Base-by-base conservation (phyloP, 2,888 invertebrate genomes). In the Balanococcus diminutus region DNA sequence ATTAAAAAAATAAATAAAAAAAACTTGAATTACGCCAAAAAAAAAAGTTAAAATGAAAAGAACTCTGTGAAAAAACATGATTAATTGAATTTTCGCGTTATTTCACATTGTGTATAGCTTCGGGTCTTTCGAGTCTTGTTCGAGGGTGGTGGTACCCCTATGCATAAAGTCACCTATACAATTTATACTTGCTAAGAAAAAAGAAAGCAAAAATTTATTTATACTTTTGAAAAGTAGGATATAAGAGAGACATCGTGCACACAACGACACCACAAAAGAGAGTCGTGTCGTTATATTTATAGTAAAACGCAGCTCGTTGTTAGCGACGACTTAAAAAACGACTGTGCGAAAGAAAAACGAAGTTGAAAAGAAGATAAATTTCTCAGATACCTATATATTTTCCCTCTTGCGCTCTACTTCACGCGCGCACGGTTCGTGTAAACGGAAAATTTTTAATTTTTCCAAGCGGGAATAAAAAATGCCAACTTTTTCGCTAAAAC, bases 381-480 rank as follows among this genome's bases (percentile, higher is more conserved):
- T 28, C 2, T 14, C 14, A 67, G 67, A 67, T 46, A 46, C 14
- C 5, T 56, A n/a, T n/a, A 56, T 56, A 67, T 67, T 67, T 67
- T 67, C n/a, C n/a, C n/a, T n/a, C n/a, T n/a, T n/a, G n/a, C n/a
- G n/a, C n/a, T n/a, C n/a, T n/a, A n/a, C n/a, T 67, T 67, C 67
- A 4, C 8, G 8, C 8, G 22, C 56, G 28, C 67, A 9, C 28
- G 11, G 28, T 16, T 67, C 67, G 25, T 67, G 67, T 67, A 67
- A 67, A 67, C 67, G 67, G 3, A 67, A 67, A 67, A 67, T 28
- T 67, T 36, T 67, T 67, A 67, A 67, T 67, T 67, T 67, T 67
- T 67, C 67, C 67, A 67, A 67, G 67, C 67, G 67, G 67, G 67
- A 67, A 67, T 67, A 67, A 67, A 67, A 67, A 67, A 28, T 67